A percentile compares a stretch with the other conserved stretches of the same genome.
phyloP scores from a whole-genome alignment of 2,113 vertebrate genomes.

The Lagopus muta region DNA sequence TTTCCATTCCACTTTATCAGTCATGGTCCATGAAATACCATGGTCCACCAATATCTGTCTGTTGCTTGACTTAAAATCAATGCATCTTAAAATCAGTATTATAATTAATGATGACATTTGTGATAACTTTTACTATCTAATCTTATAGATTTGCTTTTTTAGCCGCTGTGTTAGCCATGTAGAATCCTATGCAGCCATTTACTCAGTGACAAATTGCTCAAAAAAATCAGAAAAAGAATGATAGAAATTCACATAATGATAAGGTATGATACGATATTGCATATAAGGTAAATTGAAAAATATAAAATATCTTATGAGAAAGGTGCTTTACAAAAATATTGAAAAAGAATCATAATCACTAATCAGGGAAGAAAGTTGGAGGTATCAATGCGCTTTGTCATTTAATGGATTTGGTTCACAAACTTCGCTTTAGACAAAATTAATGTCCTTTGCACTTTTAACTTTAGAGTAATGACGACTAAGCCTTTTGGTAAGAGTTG shows the following conservation, averaged over 20 bases:
- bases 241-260: neutral
- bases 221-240: neutral
- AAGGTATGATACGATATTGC: rapidly evolving
- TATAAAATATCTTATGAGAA: neutral
- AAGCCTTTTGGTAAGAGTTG: neutral
- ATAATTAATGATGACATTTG: neutral
- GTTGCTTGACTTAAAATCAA: neutral
- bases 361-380: neutral
- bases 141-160: neutral
- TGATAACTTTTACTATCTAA: too few relatives aligned
- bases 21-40: neutral
- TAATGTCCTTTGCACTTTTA: neutral
- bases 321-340: neutral
- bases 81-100: neutral
- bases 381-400: neutral
- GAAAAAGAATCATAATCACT: neutral
- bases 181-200: neutral
- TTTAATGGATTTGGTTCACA: neutral
- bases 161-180: neutral
- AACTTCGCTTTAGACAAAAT: neutral
- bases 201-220: neutral
- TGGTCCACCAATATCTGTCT: neutral
- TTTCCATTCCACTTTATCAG: neutral
- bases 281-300: neutral
- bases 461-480: neutral